These are phyloP conservation scores for Eulemur rubriventer DNA, from an alignment of 2,797 vertebrate genomes.

Conservation along the genomic window DNA sequence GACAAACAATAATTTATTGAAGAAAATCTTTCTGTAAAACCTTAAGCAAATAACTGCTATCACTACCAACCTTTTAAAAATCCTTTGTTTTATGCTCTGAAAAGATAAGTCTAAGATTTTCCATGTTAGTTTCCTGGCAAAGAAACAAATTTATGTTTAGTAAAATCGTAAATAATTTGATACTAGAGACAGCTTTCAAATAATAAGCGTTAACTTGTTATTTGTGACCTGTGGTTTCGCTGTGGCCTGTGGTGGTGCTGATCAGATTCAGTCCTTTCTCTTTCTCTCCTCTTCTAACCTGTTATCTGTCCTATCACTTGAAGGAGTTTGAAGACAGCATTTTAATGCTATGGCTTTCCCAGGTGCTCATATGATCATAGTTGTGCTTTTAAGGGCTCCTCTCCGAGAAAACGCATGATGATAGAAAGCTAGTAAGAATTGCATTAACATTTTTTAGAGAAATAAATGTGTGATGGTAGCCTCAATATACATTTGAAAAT, in stretches of 20 bases:
- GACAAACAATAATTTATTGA: neutral
- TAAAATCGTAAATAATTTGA: neutral
- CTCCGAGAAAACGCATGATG: neutral
- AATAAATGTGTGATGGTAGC: neutral
- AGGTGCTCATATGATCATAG: neutral
- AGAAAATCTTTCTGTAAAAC: neutral
- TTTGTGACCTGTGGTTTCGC: neutral
- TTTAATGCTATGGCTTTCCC: neutral
- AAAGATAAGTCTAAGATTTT: neutral
- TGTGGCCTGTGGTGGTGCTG: neutral
- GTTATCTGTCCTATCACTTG: neutral
- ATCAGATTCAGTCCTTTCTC: no score
- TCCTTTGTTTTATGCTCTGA: neutral
- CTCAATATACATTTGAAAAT: neutral
- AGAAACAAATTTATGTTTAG: neutral
- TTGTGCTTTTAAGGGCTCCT: neutral
- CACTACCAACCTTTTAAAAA: slow-evolving; percentile 2
- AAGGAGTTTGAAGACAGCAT: neutral
- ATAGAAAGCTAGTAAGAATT: neutral
- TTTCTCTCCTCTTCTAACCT: neutral
- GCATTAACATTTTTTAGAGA: neutral
- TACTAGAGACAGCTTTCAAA: neutral
- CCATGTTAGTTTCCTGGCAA: neutral
- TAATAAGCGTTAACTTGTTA: neutral
- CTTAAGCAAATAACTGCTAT: neutral